phyloP scores from a whole-genome alignment of 2,888 invertebrate species.

The Ennomos fuscantarius region DNA sequence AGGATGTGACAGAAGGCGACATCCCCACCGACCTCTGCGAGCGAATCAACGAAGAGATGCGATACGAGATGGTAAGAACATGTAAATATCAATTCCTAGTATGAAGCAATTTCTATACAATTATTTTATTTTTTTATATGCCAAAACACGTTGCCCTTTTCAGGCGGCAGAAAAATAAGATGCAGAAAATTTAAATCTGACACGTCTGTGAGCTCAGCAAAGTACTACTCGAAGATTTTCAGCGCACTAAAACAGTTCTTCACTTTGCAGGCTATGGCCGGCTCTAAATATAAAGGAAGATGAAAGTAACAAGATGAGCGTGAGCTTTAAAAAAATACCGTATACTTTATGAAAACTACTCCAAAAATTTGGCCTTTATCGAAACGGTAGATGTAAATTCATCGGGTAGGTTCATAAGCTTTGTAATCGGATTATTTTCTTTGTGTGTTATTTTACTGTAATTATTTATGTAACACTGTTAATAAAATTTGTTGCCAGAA shows the following conservation, averaged over 20 bases:
- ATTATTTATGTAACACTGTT: slow-evolving; percentile 72
- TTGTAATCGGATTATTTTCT: slow-evolving; percentile 58
- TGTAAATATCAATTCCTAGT: slow-evolving; percentile 76
- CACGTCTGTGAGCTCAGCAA: slow-evolving; percentile 73
- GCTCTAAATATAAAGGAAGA: slow-evolving; percentile 80
- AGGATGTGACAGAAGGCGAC: slow-evolving; percentile 95
- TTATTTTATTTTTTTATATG: slow-evolving; percentile 58
- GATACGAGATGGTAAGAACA: slow-evolving; percentile 93
- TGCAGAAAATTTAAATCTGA: slow-evolving; percentile 79
- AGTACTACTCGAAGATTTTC: slow-evolving; percentile 79
- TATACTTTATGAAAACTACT: slow-evolving; percentile 38
- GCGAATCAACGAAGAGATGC: slow-evolving; percentile 95
- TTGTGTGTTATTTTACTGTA: slow-evolving; percentile 71
- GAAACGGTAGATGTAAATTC: slow-evolving; percentile 53
- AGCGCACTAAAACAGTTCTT: slow-evolving; percentile 82
- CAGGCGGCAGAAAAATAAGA: slow-evolving; percentile 83
- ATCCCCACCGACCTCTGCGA: slow-evolving; percentile 96
- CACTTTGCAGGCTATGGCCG: slow-evolving; percentile 79
- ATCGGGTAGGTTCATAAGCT: slow-evolving; percentile 59
- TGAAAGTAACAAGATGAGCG: slow-evolving; percentile 34
- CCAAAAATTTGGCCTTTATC: slow-evolving; percentile 41
- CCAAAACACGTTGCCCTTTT: slow-evolving; percentile 61
- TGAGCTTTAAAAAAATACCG: slow-evolving; percentile 7
- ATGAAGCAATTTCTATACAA: slow-evolving; percentile 40
- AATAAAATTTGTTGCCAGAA: slow-evolving; percentile 71